Percentiles rank a stretch among this genome's conserved stretches.
phyloP scores from a whole-genome alignment of 35 echinoderm and acorn worm genomes.

The Ophioderma brevispina region DNA sequence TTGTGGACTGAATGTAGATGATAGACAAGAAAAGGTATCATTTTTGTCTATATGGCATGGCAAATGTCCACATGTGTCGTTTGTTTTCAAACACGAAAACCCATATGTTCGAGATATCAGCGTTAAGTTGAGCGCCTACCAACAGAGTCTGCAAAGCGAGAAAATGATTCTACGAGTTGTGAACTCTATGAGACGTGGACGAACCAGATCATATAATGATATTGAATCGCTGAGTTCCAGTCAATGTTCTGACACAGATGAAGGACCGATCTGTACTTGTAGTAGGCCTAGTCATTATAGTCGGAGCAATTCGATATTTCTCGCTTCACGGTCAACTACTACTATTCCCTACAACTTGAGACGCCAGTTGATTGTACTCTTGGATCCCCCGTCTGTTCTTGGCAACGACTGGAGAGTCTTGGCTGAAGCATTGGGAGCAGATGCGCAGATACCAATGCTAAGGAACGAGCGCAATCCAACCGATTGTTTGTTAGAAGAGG shows the following conservation, averaged over 20 bases:
- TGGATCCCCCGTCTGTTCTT: conserved; percentile 51
- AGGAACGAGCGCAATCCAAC: conserved; percentile 34
- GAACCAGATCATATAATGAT: background rate
- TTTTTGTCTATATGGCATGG: conserved; percentile 79
- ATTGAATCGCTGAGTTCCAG: background rate
- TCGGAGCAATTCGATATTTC: background rate
- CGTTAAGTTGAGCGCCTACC: conserved; percentile 39
- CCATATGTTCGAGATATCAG: conserved; percentile 36
- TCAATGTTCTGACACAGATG: background rate
- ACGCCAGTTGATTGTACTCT: conserved; percentile 24
- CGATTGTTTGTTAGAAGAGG: conserved; percentile 49
- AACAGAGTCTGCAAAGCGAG: conserved; percentile 45
- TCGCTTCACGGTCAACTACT: background rate
- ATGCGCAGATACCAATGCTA: conserved; percentile 47
- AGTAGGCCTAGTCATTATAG: background rate
- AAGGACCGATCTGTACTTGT: no score
- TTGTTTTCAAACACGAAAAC: conserved; percentile 83
- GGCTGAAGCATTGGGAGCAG: conserved; percentile 67
- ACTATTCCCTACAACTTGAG: conserved; percentile 40
- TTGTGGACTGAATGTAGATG: background rate
- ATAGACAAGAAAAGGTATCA: conserved; percentile 27
- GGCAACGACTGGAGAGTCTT: conserved; percentile 89
- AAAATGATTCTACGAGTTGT: conserved; percentile 20
- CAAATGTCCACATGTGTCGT: conserved; percentile 68
- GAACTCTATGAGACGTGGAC: background rate